A percentile compares a stretch with the other conserved stretches of the same genome.
Conservation (phyloP, 1,140 invertebrate genomes). For the Ephestia elutella region DNA sequence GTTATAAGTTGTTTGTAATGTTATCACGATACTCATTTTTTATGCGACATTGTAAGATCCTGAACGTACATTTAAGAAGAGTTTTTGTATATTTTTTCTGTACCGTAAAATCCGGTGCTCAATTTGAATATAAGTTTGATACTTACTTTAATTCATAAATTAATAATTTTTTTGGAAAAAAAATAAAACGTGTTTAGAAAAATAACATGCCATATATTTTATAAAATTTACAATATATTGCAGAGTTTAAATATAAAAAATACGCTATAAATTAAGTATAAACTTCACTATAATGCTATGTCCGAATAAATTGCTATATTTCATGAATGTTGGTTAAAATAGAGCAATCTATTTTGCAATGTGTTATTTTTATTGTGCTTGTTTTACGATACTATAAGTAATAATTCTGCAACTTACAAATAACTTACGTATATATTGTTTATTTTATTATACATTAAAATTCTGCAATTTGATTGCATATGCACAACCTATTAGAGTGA, state of each 20-base stretch:
- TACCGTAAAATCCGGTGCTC: constrained; percentile 23
- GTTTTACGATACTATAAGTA: constrained; percentile 16
- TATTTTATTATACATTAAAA: constrained; percentile 13
- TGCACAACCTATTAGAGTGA: constrained; percentile 49
- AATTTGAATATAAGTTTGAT: constrained; percentile 12
- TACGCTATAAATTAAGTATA: constrained; percentile 26
- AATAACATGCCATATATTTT: constrained; percentile 71
- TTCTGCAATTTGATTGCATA: constrained; percentile 54
- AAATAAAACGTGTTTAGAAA: constrained; percentile 51
- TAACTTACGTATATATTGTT: constrained; percentile 6
- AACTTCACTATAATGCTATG: constrained; percentile 19
- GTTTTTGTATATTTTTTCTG: neutral
- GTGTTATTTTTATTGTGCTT: constrained; percentile 11
- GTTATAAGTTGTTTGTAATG: neutral
- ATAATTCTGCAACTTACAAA: neutral
- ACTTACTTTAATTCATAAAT: no score
- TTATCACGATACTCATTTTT: neutral
- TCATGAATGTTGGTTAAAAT: constrained; percentile 35
- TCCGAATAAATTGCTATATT: constrained; percentile 42
- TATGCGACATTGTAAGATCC: neutral
- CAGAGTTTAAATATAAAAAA: constrained; percentile 50
- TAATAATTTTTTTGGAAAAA: constrained; percentile 11
- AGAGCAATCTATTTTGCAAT: constrained; percentile 37
- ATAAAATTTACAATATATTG: constrained; percentile 60
- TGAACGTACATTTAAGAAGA: neutral